These are phyloP conservation scores for Hippocampus abdominalis DNA, from an alignment of 2,113 vertebrate genomes.

Conservation along the genomic window DNA sequence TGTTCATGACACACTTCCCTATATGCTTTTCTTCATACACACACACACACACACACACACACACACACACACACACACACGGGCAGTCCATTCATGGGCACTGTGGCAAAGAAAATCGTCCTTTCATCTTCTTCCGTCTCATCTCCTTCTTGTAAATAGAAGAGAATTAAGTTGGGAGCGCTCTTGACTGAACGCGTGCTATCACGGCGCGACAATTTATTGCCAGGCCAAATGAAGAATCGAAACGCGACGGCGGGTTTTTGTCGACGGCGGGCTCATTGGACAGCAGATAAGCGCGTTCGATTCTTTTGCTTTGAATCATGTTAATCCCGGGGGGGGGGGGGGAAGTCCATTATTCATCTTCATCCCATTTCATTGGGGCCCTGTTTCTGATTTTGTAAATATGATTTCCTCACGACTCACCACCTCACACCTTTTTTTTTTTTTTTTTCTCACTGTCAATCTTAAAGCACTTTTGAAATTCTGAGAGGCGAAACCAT, in stretches of 20 bases:
- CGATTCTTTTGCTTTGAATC: constrained; percentile 73
- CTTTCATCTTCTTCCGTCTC: constrained; percentile 70
- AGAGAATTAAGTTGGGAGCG: constrained; percentile 72
- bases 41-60: neutral
- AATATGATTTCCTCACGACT: constrained; percentile 69
- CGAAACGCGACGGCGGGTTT: constrained; percentile 63
- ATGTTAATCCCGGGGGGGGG: constrained; percentile 74
- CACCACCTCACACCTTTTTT: constrained; percentile 12
- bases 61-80: constrained; percentile 17
- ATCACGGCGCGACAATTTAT: constrained; percentile 70
- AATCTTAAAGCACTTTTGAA: constrained; percentile 75
- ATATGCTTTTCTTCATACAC: constrained; percentile 31
- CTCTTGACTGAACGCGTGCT: constrained; percentile 62
- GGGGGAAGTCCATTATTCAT: constrained; percentile 70
- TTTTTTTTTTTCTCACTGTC: constrained; percentile 10
- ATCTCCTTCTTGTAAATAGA: constrained; percentile 74
- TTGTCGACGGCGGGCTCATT: constrained; percentile 60
- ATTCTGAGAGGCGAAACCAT: constrained; percentile 70
- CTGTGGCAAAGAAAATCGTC: constrained; percentile 54
- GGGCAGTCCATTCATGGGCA: constrained; percentile 51
- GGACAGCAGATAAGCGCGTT: constrained; percentile 72
- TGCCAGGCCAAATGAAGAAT: constrained; percentile 63
- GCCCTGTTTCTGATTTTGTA: constrained; percentile 70
- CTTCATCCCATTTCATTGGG: constrained; percentile 71
- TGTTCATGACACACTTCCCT: constrained; percentile 51